Evolutionary conservation across 2,888 invertebrate species (phyloP), one percentile per base, ranked within the genome.

Genomic region (Cactoblastis cactorum): DNA sequence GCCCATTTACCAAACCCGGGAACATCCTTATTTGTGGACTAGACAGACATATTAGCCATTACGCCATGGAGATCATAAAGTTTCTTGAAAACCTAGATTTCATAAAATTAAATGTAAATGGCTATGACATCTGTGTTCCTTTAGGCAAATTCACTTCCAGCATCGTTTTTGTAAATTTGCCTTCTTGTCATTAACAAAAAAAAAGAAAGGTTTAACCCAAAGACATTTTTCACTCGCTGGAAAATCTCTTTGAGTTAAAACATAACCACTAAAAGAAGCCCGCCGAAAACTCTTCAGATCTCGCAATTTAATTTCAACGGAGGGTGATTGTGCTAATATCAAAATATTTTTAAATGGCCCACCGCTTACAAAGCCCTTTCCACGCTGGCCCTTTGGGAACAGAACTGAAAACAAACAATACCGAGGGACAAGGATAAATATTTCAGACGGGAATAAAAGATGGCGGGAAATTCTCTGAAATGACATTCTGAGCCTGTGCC

Each of bases 311-410:
- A 73, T 75, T 74, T 70, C 53, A 57, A 52, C 55, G 59, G 49
- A 54, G 59, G 41, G 54, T 56, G 62, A 59, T 65, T 53, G 48
- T 53, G 51, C 55, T 56, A 53, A 57, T 54, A 64, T 58, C 62
- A 65, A 67, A 73, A 71, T 72, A 69, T 73, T 71, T 71, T 67
- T 45, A 62, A 63, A 63, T 58, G 63, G 51, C 53, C 53, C 51
- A 14, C 39, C 43, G 45, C 62, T 62, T 57, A 22, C 50, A 43
- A 45, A 47, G 49, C 45, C 48, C 53, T 61, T 54, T 45, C 28
- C 46, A 49, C 17, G 47, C 45, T 53, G 54, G 49, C 52, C 53
- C 52, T 49, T 41, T 34, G 52, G 45, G 54, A 52, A 47, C 53
- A 39, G 53, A 61, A 53, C 58, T 51, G 34, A 47, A 47, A 54